Percentiles rank a stretch among this genome's conserved stretches.
phyloP scores from a whole-genome alignment of 2,888 invertebrate species.

The Pedicia rivosa region DNA sequence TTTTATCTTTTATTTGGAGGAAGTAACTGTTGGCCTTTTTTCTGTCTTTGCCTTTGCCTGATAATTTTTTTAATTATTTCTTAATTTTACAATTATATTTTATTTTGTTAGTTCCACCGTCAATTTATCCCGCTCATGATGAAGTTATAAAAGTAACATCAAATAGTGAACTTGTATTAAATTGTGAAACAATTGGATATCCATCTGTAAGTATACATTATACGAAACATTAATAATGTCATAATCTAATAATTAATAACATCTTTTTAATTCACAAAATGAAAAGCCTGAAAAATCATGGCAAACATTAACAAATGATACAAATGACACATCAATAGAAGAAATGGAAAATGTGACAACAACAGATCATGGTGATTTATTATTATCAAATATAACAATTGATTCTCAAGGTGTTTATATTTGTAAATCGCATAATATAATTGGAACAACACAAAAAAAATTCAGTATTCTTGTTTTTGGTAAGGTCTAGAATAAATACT shows the following conservation, averaged over 20 bases:
- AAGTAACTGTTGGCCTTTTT: too few species aligned
- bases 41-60: too few species aligned
- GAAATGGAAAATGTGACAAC: constrained; percentile 5
- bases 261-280: too few species aligned
- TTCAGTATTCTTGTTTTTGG: constrained; percentile 31
- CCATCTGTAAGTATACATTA: constrained; percentile 26
- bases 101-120: constrained; percentile 34
- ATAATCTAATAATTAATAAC: too few species aligned
- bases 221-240: too few species aligned
- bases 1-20: too few species aligned
- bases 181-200: constrained; percentile 42
- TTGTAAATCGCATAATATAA: constrained; percentile 40
- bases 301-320: constrained; percentile 36
- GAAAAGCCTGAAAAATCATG: constrained; percentile 41
- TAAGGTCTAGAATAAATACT: constrained; percentile 16
- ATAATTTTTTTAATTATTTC: too few species aligned
- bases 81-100: too few species aligned
- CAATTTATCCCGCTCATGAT: constrained; percentile 27
- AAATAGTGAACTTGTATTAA: constrained; percentile 26
- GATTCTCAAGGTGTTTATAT: constrained; percentile 37
- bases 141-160: constrained; percentile 19
- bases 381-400: constrained; percentile 29
- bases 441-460: constrained; percentile 32
- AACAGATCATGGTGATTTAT: constrained; percentile 22
- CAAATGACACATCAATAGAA: constrained; percentile 17